phyloP scores from a whole-genome alignment of 1,140 invertebrate genomes.

The Musca vetustissima region DNA sequence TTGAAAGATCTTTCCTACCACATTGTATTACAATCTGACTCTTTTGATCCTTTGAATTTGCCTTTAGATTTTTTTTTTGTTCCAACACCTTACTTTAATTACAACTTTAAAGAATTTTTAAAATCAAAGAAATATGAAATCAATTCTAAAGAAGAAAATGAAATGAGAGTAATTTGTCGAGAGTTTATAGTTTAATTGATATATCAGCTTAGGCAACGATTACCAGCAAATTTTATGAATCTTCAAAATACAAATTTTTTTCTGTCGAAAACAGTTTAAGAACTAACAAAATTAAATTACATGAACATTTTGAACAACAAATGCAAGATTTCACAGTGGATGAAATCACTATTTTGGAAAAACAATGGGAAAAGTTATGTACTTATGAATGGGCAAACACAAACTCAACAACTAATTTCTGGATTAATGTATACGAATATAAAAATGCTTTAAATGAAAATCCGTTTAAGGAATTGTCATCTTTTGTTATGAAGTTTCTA shows the following conservation, averaged over 20 bases:
- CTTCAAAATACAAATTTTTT: not conserved
- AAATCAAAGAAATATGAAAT: not conserved
- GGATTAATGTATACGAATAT: no score
- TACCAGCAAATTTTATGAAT: constrained; percentile 13
- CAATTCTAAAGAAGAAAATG: not conserved
- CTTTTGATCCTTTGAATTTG: not conserved
- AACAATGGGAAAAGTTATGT: no score
- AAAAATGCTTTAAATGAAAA: no score
- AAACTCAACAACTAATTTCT: no score
- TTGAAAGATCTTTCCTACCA: not conserved
- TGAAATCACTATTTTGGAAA: constrained; percentile 11
- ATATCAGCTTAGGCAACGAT: constrained; percentile 3
- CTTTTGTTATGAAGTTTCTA: no score
- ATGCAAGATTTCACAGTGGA: constrained; percentile 15
- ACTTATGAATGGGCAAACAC: no score
- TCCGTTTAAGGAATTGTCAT: no score
- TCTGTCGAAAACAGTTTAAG: not conserved
- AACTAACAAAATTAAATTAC: constrained; percentile 1
- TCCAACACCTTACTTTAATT: not conserved
- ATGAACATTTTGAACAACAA: constrained; percentile 18
- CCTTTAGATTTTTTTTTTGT: not conserved
- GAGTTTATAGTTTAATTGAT: not conserved
- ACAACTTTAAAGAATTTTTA: not conserved
- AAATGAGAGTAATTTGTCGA: constrained; percentile 13
- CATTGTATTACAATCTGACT: not conserved